Base-by-base conservation (phyloP, 2,113 vertebrate genomes). In the Myxocyprinus asiaticus region DNA sequence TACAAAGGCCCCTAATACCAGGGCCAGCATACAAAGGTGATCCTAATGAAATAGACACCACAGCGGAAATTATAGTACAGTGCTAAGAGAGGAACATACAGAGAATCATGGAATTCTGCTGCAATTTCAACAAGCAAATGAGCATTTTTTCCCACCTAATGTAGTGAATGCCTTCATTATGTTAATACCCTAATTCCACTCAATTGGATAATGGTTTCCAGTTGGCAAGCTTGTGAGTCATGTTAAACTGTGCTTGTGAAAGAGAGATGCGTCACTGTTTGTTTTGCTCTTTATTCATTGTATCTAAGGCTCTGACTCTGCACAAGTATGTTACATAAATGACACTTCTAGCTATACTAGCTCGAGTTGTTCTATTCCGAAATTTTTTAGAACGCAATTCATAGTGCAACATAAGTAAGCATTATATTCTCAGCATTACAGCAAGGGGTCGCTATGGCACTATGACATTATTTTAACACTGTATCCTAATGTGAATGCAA, bases 11-110 rank as follows among this genome's bases (percentile, higher is more conserved):
- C 85, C 81, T 44, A 58, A 69, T 65, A 50, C 47, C 62, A 22
- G 50, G 66, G 58, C 48, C 58, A 14, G 22, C 51, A 33, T 59
- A 82, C 86, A 58, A 83, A 58, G 76, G 89, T 88, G 84, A 79
- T 68, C 78, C 81, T 74, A 88, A 87, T 90, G 91, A 92, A 90
- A 90, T 81, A 61, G 85, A 89, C 89, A 90, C 89, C 85, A 67
- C 51, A 80, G 85, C 87, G 89, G 88, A 91, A 91, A 92, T 92
- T 83, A 84, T 85, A 81, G 83, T 7, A 75, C 82, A 80, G 66
- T 76, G 68, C 85, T 44, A 33, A 79, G 81, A 86, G 86, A 89
- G 88, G 87, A 64, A 79, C 82, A 88, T 14, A 53, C 85, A 86
- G 88, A 85, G 90, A 86, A 89, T 44, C 11, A 78, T 88, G 81